Base-by-base conservation (phyloP, 23 tunicate species). In the Oikopleura albicans region DNA sequence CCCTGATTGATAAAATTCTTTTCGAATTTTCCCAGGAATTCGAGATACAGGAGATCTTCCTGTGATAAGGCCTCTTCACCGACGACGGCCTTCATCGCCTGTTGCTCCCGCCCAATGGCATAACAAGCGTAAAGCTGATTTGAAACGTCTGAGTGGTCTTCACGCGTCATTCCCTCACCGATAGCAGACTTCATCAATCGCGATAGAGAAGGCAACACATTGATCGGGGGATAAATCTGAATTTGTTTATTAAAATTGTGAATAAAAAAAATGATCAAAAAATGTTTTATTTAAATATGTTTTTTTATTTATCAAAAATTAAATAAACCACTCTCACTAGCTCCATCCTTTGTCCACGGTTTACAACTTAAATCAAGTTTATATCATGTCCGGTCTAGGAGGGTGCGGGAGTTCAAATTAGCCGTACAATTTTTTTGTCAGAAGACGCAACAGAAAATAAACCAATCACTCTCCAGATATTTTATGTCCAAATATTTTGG, bases 121-220 rank as follows among this genome's bases (percentile, higher is more conserved):
- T 92, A 92, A 84, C 89, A 89, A 40, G 97, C 97, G 66, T 92
- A 92, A 92, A 92, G 41, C 83, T 92, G 97, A 56, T 92, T 92
- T 40, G 93, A 89, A 31, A 92, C 97, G 86, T 92, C 97, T 16
- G 93, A 88, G 86, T 92, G 97, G 66, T 92, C 97, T 83, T 88
- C 86, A 66, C 97, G 84, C 0, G 97, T 92, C 97, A 92, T 92
- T 4, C 91, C 94, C 75, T 92, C 97, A 2, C 97, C 97, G 75
- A 92, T 92, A 40, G 97, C 97, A 84, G 97, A 92, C 75, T 92
- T 92, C 97, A 92, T 92, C 66, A 92, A 91, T 84, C 97, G 97
- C 28, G 91, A 88, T 12, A 92, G 87, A 8, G 97, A 92, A 37
- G 97, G 97, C 31, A 92, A 83, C 0, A 92, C 97, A 66, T 92